Evolutionary conservation across 2,797 vertebrate genomes (phyloP).

Genomic region (Xenops minutus): DNA sequence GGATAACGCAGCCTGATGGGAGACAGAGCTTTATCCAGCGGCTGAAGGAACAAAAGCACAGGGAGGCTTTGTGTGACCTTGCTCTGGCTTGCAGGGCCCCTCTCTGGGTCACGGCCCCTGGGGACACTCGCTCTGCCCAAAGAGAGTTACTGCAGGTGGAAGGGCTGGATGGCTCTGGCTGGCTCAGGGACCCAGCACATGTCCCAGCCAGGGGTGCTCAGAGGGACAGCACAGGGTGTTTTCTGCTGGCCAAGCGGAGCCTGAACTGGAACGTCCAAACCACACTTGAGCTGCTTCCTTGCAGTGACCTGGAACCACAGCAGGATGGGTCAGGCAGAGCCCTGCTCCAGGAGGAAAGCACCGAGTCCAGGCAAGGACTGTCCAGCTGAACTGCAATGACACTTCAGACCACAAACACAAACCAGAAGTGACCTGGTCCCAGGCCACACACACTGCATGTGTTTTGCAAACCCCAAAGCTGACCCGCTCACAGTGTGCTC

Average conservation of each 20-base stretch:
- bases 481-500: background rate
- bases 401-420: background rate
- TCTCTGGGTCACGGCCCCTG: background rate
- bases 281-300: background rate
- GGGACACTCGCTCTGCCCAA: background rate
- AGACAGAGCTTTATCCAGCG: slow-evolving; percentile 32
- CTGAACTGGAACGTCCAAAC: accelerated
- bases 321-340: background rate
- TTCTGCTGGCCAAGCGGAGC: background rate
- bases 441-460: accelerated
- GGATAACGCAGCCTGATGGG: slow-evolving; percentile 30
- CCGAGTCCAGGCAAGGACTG: background rate
- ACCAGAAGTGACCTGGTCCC: background rate
- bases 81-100: background rate
- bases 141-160: background rate
- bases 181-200: background rate
- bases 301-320: background rate
- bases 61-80: slow-evolving; percentile 31
- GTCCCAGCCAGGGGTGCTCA: accelerated
- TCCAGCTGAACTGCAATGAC: background rate
- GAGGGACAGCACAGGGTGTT: background rate
- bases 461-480: background rate
- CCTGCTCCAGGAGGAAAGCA: background rate
- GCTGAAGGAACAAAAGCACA: background rate
- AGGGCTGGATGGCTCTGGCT: background rate